Base-by-base conservation (phyloP, 2,797 vertebrate genomes). In the Muscicapa striata region DNA sequence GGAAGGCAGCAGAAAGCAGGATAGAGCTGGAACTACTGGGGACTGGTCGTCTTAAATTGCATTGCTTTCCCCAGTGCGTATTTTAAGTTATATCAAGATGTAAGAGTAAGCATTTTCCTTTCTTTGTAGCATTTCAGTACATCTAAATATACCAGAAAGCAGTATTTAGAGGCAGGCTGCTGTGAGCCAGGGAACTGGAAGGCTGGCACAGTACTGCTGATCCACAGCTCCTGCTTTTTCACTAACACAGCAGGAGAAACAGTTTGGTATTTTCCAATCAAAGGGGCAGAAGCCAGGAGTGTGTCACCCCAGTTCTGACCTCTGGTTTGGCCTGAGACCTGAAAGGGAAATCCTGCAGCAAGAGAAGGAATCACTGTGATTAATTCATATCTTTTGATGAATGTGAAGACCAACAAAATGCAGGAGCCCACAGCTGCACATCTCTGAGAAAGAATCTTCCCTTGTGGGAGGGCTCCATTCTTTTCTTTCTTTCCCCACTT, bases 81-180 rank as follows among this genome's bases (percentile, higher is more conserved):
- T 89, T 96, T 92, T 89, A 84, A 87, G 61, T 64, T 77, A 79
- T 43, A 64, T 61, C 74, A 88, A 84, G 75, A 70, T 74, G 38
- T 48, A 73, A 73, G 59, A 77, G 80, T 92, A 95, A 95, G 89
- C 84, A 88, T 88, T 9, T 58, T 62, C 23, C 6, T 46, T 54
- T 64, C 70, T 87, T 91, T 94, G 67, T 70, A 89, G 86, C 78
- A 70, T 91, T 94, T 89, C 38, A 21, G 78, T 61, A 59, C 45
- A 77, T 89, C 93, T 92, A 89, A 92, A 94, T 95, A 84, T 90
- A 92, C 64, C 84, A 82, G 24, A 12, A 40, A 84, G 64, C 87
- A 74, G 57, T 15, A 46, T 84, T 81, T 91, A 76, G 32, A 74
- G 62, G 40, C 68, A 93, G 57, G 49, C 64, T 8, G 10, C 75